phyloP scores from a whole-genome alignment of 1,140 invertebrate genomes.

The Megalopta genalis region DNA sequence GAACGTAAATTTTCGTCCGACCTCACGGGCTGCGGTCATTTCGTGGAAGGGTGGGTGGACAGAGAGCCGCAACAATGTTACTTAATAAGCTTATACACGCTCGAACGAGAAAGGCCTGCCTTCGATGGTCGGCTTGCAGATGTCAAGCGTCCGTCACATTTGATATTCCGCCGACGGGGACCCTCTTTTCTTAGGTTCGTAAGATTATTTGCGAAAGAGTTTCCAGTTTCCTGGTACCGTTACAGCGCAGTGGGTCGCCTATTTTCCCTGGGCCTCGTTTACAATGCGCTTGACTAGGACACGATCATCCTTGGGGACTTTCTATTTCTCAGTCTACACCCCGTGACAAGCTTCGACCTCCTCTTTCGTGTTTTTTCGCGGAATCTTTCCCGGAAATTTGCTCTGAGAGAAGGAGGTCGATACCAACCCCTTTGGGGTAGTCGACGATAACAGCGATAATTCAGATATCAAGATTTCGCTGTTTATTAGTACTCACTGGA shows the following conservation, averaged over 20 bases:
- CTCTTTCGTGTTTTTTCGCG: background rate
- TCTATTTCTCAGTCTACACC: slow-evolving; percentile 29
- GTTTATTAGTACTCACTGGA: no score
- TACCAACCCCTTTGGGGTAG: no score
- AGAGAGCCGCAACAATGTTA: slow-evolving; percentile 72
- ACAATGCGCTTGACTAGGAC: slow-evolving; percentile 60
- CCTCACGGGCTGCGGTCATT: slow-evolving; percentile 11
- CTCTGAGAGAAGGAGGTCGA: no score
- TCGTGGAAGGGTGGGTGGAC: slow-evolving; percentile 36
- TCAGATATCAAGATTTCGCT: no score
- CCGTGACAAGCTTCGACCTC: slow-evolving; percentile 53
- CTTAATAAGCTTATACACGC: slow-evolving; percentile 80
- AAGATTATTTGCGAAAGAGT: slow-evolving; percentile 78
- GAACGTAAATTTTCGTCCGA: slow-evolving; percentile 3
- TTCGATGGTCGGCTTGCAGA: slow-evolving; percentile 63
- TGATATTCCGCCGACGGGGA: slow-evolving; percentile 64
- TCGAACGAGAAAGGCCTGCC: slow-evolving; percentile 69
- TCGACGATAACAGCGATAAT: no score
- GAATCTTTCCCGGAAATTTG: slow-evolving; percentile 7
- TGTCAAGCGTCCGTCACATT: slow-evolving; percentile 78
- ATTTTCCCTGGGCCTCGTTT: slow-evolving; percentile 55
- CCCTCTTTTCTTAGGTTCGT: slow-evolving; percentile 49
- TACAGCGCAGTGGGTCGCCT: slow-evolving; percentile 45
- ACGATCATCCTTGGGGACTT: slow-evolving; percentile 12
- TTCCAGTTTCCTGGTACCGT: slow-evolving; percentile 65